Conservation (phyloP, 1,140 invertebrate species). For the Cotesia chilonis region DNA sequence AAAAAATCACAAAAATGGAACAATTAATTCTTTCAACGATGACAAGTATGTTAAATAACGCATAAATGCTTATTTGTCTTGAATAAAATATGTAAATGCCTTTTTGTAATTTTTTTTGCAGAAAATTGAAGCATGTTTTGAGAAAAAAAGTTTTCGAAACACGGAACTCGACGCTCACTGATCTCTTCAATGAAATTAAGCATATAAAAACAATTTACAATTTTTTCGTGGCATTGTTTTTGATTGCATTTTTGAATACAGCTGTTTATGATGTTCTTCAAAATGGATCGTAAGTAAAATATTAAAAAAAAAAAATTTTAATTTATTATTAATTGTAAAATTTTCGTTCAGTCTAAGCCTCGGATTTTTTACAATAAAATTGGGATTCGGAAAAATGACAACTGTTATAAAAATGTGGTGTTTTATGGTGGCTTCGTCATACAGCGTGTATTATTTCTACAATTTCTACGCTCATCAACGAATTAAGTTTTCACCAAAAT, state of each 20-base stretch:
- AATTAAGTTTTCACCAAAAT: conserved; percentile 48
- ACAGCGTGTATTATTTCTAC: conserved; percentile 68
- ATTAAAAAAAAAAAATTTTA: neutral
- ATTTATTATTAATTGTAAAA: neutral
- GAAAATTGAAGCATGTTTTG: conserved; percentile 21
- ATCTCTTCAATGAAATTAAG: conserved; percentile 75
- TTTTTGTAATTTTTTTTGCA: neutral
- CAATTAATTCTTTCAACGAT: no score
- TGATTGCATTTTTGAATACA: conserved; percentile 79
- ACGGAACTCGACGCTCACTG: conserved; percentile 79
- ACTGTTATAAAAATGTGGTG: conserved; percentile 69
- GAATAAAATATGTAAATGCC: neutral
- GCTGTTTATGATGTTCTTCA: conserved; percentile 77
- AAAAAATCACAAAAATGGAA: no score
- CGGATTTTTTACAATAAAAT: conserved; percentile 67
- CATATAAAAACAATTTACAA: conserved; percentile 86
- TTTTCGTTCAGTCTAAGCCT: conserved; percentile 62
- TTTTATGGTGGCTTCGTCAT: conserved; percentile 64
- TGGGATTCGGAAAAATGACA: conserved; percentile 68
- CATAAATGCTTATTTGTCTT: no score
- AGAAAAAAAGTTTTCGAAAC: conserved; percentile 74
- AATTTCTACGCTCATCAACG: conserved; percentile 66
- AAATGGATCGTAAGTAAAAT: conserved; percentile 74
- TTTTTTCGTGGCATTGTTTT: conserved; percentile 82
- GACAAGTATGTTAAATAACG: no score